A percentile compares a stretch with the other conserved stretches of the same genome.
Evolutionary conservation across 1,140 invertebrate genomes (phyloP).

Genomic region (Nebria ingens): DNA sequence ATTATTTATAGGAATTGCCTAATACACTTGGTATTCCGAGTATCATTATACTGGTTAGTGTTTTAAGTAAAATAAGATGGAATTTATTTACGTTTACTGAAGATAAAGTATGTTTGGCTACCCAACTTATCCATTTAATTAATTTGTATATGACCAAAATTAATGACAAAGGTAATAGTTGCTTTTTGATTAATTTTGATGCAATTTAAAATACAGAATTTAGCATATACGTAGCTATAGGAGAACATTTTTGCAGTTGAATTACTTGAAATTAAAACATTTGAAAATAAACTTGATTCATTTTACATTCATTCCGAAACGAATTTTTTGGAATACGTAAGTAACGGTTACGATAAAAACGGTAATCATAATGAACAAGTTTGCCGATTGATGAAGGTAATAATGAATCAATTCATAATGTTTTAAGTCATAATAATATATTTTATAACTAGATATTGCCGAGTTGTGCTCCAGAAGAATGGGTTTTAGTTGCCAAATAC

Average conservation of each 20-base stretch:
- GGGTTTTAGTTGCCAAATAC: background rate
- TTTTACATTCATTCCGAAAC: background rate
- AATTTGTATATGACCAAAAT: too few species aligned
- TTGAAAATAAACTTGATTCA: background rate
- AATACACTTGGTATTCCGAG: background rate
- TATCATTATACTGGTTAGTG: background rate
- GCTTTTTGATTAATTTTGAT: too few species aligned
- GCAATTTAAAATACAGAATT: too few species aligned
- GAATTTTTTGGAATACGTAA: background rate
- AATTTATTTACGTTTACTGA: background rate
- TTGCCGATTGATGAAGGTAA: background rate
- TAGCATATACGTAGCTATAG: too few species aligned
- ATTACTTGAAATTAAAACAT: too few species aligned
- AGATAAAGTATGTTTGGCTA: background rate
- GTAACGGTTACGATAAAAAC: background rate
- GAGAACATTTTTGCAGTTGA: too few species aligned
- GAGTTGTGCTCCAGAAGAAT: background rate
- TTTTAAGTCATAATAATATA: too few species aligned
- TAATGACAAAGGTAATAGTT: background rate
- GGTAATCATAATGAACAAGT: slow-evolving; percentile 5
- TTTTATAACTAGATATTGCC: background rate
- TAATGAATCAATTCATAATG: too few species aligned
- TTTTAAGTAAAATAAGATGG: background rate
- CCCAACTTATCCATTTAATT: too few species aligned
- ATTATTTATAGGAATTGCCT: background rate